phyloP scores from a whole-genome alignment of 1,140 invertebrate genomes.

The Lethocerus indicus region DNA sequence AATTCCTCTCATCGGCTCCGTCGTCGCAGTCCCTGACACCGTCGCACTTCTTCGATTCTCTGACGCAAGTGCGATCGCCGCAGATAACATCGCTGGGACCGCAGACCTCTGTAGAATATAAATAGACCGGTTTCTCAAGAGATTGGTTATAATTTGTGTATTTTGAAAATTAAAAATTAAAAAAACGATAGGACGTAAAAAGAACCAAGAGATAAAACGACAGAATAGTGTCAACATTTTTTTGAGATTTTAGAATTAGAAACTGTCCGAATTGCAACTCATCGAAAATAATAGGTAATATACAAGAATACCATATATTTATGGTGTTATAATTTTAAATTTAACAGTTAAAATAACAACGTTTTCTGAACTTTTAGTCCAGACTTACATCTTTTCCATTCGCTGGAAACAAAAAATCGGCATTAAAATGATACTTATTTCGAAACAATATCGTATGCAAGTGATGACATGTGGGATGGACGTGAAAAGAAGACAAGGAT shows the following conservation, averaged over 20 bases:
- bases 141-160: not conserved
- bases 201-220: not conserved
- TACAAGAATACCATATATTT: no score
- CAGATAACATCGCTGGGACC: slow-evolving; percentile 36
- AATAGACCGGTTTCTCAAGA: slow-evolving; percentile 3
- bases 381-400: no score
- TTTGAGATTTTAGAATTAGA: slow-evolving; percentile 20
- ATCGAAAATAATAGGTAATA: no score
- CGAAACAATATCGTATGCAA: no score
- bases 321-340: no score
- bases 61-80: slow-evolving; percentile 46
- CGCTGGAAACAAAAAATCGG: no score
- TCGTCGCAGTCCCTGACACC: slow-evolving; percentile 39
- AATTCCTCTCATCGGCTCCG: slow-evolving; percentile 51
- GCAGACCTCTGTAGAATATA: slow-evolving; percentile 10
- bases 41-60: slow-evolving; percentile 37
- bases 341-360: no score
- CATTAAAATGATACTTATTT: no score
- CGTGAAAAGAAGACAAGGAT: no score
- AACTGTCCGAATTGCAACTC: not conserved
- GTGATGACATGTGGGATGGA: no score
- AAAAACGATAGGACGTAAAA: slow-evolving; percentile 4
- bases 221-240: slow-evolving; percentile 41
- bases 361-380: no score
- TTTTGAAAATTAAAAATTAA: slow-evolving; percentile 1